Conservation (phyloP, 1,140 invertebrate species). For the Drosophila nikananu region DNA sequence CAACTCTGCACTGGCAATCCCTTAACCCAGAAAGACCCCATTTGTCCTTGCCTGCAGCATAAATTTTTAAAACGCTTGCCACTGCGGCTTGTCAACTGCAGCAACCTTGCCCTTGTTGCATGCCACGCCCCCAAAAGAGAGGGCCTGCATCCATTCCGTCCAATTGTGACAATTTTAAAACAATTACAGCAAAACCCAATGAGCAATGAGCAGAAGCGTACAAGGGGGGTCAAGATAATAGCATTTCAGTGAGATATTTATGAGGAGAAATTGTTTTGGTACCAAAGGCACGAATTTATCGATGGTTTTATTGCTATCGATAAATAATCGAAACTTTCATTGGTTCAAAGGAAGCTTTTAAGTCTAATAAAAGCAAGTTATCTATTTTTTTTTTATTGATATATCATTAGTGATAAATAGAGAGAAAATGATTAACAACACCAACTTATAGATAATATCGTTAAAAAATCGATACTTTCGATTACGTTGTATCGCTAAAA, state of each 20-base stretch:
- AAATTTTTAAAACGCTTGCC: constrained; percentile 68
- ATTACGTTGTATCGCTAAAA: too few species aligned
- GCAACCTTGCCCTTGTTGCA: constrained; percentile 79
- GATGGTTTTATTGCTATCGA: neutral
- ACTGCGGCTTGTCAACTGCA: constrained; percentile 73
- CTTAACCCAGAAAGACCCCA: constrained; percentile 5
- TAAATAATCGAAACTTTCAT: too few species aligned
- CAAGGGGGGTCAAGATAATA: neutral
- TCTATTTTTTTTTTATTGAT: too few species aligned
- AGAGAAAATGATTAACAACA: too few species aligned
- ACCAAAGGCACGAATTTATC: too few species aligned
- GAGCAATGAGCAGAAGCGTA: constrained; percentile 9
- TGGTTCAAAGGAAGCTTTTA: too few species aligned
- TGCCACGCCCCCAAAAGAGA: constrained; percentile 36
- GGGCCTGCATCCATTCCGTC: neutral
- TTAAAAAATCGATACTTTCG: too few species aligned
- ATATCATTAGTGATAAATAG: too few species aligned
- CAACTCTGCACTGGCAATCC: neutral
- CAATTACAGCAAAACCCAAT: constrained; percentile 55
- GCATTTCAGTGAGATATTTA: neutral
- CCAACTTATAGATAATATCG: too few species aligned
- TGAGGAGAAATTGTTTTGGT: neutral
- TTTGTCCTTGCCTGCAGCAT: constrained; percentile 74
- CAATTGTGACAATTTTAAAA: constrained; percentile 49
- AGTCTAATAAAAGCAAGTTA: too few species aligned